These are phyloP conservation scores for Myoxocephalus aenaeus DNA, from an alignment of 2,797 vertebrate genomes.

Conservation along the genomic window DNA sequence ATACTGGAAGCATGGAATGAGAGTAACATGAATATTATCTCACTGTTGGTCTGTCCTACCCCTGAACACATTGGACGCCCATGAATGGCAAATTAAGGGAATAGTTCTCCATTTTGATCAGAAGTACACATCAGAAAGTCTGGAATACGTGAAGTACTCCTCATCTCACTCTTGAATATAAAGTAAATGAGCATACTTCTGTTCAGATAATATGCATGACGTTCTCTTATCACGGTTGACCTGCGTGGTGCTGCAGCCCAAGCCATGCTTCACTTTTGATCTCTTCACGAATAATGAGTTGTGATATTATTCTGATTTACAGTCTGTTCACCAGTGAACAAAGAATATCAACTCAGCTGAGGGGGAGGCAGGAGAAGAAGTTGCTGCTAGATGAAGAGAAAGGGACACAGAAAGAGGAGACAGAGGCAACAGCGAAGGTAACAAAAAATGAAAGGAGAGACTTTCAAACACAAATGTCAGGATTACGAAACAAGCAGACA, in stretches of 20 bases:
- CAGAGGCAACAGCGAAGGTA: conserved; percentile 7
- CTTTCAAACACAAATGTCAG: conserved; percentile 46
- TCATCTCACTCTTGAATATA: not conserved
- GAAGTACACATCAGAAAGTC: not conserved
- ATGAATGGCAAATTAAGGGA: not conserved
- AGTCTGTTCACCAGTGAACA: not conserved
- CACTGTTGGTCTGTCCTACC: not conserved
- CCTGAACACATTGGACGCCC: not conserved
- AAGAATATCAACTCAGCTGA: conserved; percentile 4
- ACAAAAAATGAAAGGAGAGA: conserved; percentile 23
- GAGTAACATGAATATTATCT: conserved; percentile 4
- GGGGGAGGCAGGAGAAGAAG: conserved; percentile 3
- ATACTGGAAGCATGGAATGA: not conserved
- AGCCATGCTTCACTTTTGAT: conserved; percentile 2
- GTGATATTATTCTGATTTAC: not conserved
- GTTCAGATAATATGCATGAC: not conserved
- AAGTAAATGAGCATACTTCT: not conserved
- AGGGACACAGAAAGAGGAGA: not conserved
- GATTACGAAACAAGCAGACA: conserved; percentile 31
- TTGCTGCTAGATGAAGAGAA: not conserved
- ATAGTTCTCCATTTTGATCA: not conserved
- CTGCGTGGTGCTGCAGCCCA: not conserved
- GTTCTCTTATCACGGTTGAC: not conserved
- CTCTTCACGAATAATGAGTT: not conserved
- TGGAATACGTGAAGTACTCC: not conserved